phyloP scores from a whole-genome alignment of 2,113 vertebrate genomes.

The Peromyscus leucopus region DNA sequence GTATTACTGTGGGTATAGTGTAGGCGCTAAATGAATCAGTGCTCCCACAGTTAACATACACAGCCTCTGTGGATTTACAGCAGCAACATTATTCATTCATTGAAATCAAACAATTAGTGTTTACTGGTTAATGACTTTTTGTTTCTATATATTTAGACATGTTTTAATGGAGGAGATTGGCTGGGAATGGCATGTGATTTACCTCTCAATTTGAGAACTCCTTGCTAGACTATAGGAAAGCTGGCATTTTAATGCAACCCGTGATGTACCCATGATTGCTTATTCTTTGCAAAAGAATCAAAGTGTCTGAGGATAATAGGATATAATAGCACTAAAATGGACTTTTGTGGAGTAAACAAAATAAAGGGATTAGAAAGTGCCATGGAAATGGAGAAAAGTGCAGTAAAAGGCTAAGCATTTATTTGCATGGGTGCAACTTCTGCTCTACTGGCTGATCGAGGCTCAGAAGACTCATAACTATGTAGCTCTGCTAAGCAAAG shows the following conservation, averaged over 20 bases:
- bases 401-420: constrained; percentile 32
- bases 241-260: constrained; percentile 57
- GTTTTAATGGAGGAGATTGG: constrained; percentile 39
- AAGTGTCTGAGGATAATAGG: constrained; percentile 60
- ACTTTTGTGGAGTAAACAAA: constrained; percentile 59
- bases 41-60: background rate
- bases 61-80: background rate
- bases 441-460: constrained; percentile 7
- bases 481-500: constrained; percentile 1
- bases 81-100: constrained; percentile 27
- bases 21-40: background rate
- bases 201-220: constrained; percentile 28
- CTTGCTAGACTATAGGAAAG: constrained; percentile 39
- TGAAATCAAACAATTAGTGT: constrained; percentile 4
- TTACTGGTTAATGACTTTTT: constrained; percentile 55
- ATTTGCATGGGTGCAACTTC: constrained; percentile 21
- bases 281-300: constrained; percentile 70
- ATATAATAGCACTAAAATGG: constrained; percentile 55
- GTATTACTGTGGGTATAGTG: background rate
- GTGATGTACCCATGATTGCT: constrained; percentile 25
- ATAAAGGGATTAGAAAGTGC: constrained; percentile 69
- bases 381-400: constrained; percentile 36
- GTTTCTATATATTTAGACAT: constrained; percentile 28
- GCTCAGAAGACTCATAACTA: background rate
- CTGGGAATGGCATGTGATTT: background rate